phyloP scores from a whole-genome alignment of 2,113 vertebrate species.

The Excalfactoria chinensis region DNA sequence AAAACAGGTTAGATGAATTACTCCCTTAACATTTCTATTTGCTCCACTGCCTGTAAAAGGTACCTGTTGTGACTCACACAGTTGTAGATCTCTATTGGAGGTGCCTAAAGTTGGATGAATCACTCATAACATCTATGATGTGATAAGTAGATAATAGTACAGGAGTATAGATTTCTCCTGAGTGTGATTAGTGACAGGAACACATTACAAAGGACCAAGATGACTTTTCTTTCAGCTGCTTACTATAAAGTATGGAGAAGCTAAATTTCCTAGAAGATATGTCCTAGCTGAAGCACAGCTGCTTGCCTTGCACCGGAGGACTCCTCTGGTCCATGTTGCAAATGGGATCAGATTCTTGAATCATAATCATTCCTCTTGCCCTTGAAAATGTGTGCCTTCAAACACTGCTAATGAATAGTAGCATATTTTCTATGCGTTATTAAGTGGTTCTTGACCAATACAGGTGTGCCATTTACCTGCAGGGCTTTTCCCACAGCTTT shows the following conservation, averaged over 20 bases:
- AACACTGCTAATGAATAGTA: constrained; percentile 11
- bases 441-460: constrained; percentile 42
- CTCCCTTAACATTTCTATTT: constrained; percentile 44
- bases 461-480: constrained; percentile 50
- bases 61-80: background rate
- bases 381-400: constrained; percentile 18
- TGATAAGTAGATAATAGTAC: background rate
- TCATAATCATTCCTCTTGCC: background rate
- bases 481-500: background rate
- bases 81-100: background rate
- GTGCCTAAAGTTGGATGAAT: background rate
- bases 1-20: constrained; percentile 56
- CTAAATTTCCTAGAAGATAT: background rate
- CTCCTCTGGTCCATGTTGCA: background rate
- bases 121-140: background rate
- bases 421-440: constrained; percentile 39
- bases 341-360: background rate
- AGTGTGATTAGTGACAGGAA: background rate
- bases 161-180: background rate
- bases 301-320: background rate
- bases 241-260: background rate
- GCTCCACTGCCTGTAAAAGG: constrained; percentile 33
- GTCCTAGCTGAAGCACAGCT: background rate
- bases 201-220: background rate
- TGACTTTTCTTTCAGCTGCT: background rate